Conservation (phyloP, 2,797 vertebrate species). For the Artibeus lituratus region DNA sequence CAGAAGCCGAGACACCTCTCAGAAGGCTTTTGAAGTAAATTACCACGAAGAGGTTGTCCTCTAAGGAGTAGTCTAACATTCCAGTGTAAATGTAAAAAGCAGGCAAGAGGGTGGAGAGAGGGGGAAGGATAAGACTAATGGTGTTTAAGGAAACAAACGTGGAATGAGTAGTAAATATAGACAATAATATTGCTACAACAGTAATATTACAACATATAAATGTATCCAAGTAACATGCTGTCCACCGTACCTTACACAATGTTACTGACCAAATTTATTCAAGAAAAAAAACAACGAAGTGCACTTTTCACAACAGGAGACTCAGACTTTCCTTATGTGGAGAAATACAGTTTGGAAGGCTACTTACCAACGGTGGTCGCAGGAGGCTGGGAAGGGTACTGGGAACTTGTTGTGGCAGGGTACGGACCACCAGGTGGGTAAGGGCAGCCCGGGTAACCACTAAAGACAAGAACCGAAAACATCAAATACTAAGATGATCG, state of each 20-base stretch:
- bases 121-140: neutral
- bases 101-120: neutral
- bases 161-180: neutral
- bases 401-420: conserved; percentile 89
- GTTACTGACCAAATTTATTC: neutral
- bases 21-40: neutral
- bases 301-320: neutral
- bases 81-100: neutral
- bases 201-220: neutral
- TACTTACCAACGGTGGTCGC: conserved; percentile 94
- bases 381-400: conserved; percentile 91
- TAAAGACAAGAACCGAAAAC: conserved; percentile 62
- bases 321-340: neutral
- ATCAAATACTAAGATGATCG: conserved; percentile 2
- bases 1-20: neutral
- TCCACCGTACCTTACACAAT: neutral
- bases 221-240: neutral
- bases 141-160: neutral
- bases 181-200: neutral
- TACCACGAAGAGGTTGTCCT: neutral
- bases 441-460: conserved; percentile 91
- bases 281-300: neutral
- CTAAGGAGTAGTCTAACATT: neutral
- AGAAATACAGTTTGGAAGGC: conserved; percentile 39
- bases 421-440: conserved; percentile 91